phyloP scores from a whole-genome alignment of 2,113 vertebrate genomes.

The Gavia stellata region DNA sequence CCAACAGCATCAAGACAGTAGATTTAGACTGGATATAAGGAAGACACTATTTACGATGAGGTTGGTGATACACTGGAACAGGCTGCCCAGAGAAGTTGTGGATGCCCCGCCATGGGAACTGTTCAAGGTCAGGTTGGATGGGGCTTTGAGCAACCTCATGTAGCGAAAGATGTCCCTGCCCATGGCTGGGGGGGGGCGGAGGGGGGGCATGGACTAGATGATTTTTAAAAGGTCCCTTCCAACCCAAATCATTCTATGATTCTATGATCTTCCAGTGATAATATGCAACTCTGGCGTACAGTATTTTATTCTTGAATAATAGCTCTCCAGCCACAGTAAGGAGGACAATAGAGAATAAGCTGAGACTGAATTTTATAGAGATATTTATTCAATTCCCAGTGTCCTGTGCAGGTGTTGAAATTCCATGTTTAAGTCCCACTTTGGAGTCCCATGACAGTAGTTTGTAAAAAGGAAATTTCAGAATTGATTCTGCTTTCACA shows the following conservation, averaged over 20 bases:
- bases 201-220: no score
- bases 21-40: background rate
- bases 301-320: background rate
- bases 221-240: background rate
- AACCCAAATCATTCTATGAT: background rate
- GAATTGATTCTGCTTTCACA: background rate
- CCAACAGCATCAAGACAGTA: background rate
- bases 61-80: background rate
- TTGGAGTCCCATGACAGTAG: background rate
- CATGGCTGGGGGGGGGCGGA: rapidly evolving
- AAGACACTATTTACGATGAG: background rate
- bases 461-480: background rate
- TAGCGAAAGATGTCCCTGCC: background rate
- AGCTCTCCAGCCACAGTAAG: background rate
- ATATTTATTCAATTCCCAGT: background rate
- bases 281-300: background rate
- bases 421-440: background rate
- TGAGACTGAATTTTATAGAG: background rate
- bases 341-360: background rate
- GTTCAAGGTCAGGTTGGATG: background rate
- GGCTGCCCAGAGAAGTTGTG: background rate
- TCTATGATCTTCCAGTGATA: background rate
- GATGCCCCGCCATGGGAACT: background rate
- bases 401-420: background rate
- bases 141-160: background rate